Evolutionary conservation across 2,888 invertebrate genomes (phyloP).

Genomic region (Tromatobia lineatoria): DNA sequence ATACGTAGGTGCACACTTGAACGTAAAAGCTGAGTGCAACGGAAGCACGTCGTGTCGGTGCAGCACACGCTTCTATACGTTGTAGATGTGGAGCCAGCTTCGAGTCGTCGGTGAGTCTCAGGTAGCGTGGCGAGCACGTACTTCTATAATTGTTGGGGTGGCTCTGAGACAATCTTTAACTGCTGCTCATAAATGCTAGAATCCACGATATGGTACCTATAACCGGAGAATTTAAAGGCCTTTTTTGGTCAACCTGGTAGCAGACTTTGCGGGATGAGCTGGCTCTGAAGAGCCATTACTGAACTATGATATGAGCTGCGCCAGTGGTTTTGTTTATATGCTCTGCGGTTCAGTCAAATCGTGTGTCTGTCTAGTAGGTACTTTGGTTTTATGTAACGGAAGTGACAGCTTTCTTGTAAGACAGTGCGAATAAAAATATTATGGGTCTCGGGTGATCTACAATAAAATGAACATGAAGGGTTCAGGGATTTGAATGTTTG

Average conservation of each 20-base stretch:
- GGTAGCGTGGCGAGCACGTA: constrained; percentile 76
- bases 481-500: no score
- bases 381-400: background rate
- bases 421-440: no score
- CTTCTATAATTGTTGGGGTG: constrained; percentile 80
- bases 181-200: constrained; percentile 73
- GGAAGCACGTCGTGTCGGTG: constrained; percentile 31
- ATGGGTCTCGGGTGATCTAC: no score
- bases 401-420: background rate
- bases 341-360: constrained; percentile 6
- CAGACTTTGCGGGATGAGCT: background rate
- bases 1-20: constrained; percentile 30
- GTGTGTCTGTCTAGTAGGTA: background rate
- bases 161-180: constrained; percentile 76
- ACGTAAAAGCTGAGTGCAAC: constrained; percentile 9
- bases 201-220: constrained; percentile 19
- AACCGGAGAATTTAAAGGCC: constrained; percentile 46
- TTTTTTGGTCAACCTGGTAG: constrained; percentile 3
- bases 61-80: constrained; percentile 39
- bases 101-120: constrained; percentile 34
- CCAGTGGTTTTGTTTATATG: constrained; percentile 30
- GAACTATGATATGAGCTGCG: constrained; percentile 30
- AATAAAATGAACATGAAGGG: no score
- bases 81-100: constrained; percentile 36
- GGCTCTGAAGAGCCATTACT: background rate